Percentiles rank a stretch among this genome's conserved stretches.
These are phyloP conservation scores for Zaprionus lineosus DNA, from an alignment of 2,888 invertebrate genomes.

Conservation along the genomic window DNA sequence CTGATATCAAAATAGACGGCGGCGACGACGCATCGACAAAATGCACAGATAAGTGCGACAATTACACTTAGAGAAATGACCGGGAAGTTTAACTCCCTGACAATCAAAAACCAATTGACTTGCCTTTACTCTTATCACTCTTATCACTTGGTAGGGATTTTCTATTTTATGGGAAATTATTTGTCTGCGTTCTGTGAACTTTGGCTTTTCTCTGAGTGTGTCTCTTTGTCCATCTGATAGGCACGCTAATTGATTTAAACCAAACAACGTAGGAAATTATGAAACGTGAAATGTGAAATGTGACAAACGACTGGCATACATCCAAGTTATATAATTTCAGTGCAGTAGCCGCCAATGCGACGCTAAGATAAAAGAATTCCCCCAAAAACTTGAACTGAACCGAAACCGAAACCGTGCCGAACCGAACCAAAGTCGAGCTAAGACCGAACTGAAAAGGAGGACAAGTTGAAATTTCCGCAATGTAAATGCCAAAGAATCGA, in stretches of 20 bases:
- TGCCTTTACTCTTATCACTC: no score
- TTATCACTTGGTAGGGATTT: no score
- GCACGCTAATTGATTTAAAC: constrained; percentile 10
- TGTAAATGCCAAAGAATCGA: constrained; percentile 44
- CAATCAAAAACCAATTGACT: no score
- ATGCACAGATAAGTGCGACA: constrained; percentile 30
- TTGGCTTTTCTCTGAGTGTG: constrained; percentile 34
- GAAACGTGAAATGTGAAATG: no score
- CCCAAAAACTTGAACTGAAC: no score
- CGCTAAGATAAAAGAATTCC: no score
- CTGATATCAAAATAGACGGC: constrained; percentile 39
- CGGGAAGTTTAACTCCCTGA: no score
- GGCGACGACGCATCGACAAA: constrained; percentile 21
- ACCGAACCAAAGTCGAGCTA: no score
- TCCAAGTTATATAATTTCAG: constrained; percentile 41
- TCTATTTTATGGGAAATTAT: no score
- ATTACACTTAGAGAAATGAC: background rate
- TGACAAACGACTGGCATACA: background rate
- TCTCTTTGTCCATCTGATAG: constrained; percentile 1
- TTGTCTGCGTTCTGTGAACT: background rate
- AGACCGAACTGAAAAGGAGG: no score
- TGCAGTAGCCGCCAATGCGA: constrained; percentile 4
- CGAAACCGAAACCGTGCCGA: no score
- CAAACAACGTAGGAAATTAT: constrained; percentile 6
- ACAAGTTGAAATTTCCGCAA: constrained; percentile 8